Evolutionary conservation across 2,797 vertebrate genomes (phyloP).

Genomic region (Mycteria americana): DNA sequence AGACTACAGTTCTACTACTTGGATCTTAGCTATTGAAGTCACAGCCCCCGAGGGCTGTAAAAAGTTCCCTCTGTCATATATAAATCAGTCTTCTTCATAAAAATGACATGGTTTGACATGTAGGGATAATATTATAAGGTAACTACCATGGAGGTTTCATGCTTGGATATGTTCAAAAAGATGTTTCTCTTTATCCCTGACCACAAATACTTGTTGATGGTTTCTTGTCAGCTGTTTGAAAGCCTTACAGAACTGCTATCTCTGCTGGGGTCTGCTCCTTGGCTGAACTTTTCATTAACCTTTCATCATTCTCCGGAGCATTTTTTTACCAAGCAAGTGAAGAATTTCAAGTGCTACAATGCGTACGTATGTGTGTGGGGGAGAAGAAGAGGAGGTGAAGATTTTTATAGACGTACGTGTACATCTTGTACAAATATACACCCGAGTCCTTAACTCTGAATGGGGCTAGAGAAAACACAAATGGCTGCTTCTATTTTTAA

Average conservation of each 20-base stretch:
- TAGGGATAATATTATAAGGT: constrained; percentile 30
- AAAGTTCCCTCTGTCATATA: constrained; percentile 35
- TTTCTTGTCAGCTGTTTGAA: constrained; percentile 59
- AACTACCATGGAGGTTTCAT: constrained; percentile 52
- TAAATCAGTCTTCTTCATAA: constrained; percentile 50
- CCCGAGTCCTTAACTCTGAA: not conserved
- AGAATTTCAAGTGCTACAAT: not conserved
- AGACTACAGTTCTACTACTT: not conserved
- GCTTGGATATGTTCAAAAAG: constrained; percentile 54
- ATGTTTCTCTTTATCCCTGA: constrained; percentile 59
- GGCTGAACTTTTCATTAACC: constrained; percentile 60
- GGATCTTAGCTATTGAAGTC: constrained; percentile 32
- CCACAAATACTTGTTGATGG: constrained; percentile 60
- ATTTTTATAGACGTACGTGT: not conserved
- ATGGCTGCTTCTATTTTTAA: not conserved
- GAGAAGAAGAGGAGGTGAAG: not conserved
- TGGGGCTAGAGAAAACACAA: not conserved
- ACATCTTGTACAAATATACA: not conserved
- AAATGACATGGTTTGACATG: constrained; percentile 38
- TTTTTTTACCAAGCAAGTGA: not conserved
- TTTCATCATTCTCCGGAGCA: constrained; percentile 5
- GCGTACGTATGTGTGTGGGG: not conserved
- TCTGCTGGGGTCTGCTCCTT: constrained; percentile 50
- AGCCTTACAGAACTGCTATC: constrained; percentile 25
- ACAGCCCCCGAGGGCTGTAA: constrained; percentile 13